phyloP scores from a whole-genome alignment of 2,888 invertebrate species.

The Apoderus coryli region DNA sequence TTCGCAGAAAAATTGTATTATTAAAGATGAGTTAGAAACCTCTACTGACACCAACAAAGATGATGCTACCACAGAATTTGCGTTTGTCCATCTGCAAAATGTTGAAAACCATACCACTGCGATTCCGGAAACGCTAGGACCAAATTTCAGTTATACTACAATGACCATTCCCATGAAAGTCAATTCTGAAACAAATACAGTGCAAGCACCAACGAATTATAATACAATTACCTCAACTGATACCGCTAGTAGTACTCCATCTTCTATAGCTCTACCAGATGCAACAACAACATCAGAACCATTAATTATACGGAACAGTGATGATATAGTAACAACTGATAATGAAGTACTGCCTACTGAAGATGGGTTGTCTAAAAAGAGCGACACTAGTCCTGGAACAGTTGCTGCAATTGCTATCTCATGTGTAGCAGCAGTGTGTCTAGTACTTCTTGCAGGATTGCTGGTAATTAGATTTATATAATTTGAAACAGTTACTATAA shows the following conservation, averaged over 20 bases:
- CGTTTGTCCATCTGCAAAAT: slow-evolving; percentile 19
- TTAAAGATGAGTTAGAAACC: too few relatives aligned
- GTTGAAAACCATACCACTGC: slow-evolving; percentile 24
- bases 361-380: slow-evolving; percentile 25
- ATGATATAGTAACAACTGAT: slow-evolving; percentile 5
- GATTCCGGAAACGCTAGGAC: slow-evolving; percentile 24
- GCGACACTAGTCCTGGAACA: slow-evolving; percentile 43
- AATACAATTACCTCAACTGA: too few relatives aligned
- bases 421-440: slow-evolving; percentile 62
- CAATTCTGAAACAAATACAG: too few relatives aligned
- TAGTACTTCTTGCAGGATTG: slow-evolving; percentile 61
- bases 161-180: too few relatives aligned
- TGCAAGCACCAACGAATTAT: too few relatives aligned
- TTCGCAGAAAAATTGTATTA: too few relatives aligned
- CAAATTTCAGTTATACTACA: slow-evolving; percentile 25
- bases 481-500: neutral
- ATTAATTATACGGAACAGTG: slow-evolving; percentile 1
- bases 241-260: too few relatives aligned
- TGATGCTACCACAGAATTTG: slow-evolving; percentile 15
- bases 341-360: slow-evolving; percentile 27
- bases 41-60: too few relatives aligned
- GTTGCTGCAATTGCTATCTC: slow-evolving; percentile 72
- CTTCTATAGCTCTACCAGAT: neutral
- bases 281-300: neutral
- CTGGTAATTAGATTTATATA: slow-evolving; percentile 43